Percentiles rank a stretch among this genome's conserved stretches.
phyloP scores from a whole-genome alignment of 2,797 vertebrate species.

The Spinus olivaceus region DNA sequence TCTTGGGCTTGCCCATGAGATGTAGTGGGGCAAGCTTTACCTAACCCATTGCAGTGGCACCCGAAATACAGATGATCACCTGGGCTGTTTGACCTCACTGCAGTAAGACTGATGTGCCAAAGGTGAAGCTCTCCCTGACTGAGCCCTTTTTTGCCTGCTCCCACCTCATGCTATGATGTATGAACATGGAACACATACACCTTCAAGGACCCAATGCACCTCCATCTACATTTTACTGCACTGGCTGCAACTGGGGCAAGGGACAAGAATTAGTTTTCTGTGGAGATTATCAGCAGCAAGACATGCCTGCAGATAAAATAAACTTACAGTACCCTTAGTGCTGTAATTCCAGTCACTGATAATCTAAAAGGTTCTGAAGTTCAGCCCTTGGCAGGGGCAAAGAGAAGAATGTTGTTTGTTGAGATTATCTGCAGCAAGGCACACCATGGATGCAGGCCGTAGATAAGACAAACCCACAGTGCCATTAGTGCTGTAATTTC shows the following conservation, averaged over 20 bases:
- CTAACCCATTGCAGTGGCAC: background rate
- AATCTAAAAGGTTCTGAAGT: background rate
- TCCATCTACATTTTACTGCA: background rate
- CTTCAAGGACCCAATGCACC: background rate
- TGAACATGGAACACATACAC: accelerated
- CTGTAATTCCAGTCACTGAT: background rate
- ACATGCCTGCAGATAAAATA: background rate
- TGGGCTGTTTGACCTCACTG: background rate
- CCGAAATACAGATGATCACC: background rate
- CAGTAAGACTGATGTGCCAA: accelerated
- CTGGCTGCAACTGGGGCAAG: background rate
- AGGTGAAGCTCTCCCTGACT: background rate
- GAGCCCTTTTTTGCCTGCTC: background rate
- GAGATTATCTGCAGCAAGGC: background rate
- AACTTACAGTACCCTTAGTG: background rate
- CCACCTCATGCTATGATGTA: background rate
- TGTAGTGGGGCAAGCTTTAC: background rate
- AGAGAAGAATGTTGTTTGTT: background rate
- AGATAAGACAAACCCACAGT: background rate
- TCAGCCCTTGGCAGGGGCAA: background rate
- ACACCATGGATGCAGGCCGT: background rate
- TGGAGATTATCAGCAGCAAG: background rate
- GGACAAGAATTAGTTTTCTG: background rate
- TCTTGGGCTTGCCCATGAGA: background rate
- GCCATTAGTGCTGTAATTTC: background rate